Percentiles rank a stretch among this genome's conserved stretches.
Evolutionary conservation across 2,888 invertebrate genomes (phyloP).

Genomic region (Ypsolopha sequella): DNA sequence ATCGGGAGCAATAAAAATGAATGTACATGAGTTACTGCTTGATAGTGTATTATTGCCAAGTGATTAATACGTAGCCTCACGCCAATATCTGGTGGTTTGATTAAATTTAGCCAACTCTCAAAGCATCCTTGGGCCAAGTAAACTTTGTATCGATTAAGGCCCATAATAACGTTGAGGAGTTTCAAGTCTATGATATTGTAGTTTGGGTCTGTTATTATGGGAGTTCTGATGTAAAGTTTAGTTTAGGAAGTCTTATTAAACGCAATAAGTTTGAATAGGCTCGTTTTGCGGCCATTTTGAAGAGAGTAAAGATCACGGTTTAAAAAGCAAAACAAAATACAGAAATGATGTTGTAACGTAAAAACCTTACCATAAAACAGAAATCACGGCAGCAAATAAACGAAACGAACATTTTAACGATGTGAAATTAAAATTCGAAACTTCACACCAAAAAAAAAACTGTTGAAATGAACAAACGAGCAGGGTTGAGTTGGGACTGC

Average conservation of each 20-base stretch:
- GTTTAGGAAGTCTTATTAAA: no score
- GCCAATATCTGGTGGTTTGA: constrained; percentile 54
- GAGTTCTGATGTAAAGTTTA: no score
- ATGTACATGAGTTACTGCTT: no score
- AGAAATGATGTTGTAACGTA: no score
- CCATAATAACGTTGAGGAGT: constrained; percentile 30
- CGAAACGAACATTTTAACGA: neutral
- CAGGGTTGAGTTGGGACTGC: constrained; percentile 14
- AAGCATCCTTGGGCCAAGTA: constrained; percentile 14
- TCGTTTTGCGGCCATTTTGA: no score
- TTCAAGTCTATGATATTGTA: neutral
- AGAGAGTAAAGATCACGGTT: no score
- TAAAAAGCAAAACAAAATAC: no score
- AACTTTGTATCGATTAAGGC: constrained; percentile 51
- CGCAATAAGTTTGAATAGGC: no score
- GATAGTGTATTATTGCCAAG: constrained; percentile 13
- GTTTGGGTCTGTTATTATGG: no score
- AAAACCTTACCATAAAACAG: no score
- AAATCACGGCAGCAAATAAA: no score
- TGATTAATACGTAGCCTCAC: constrained; percentile 39
- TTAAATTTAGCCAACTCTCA: constrained; percentile 30
- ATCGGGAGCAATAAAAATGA: no score
- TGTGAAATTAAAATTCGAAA: constrained; percentile 19
- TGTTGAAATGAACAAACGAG: constrained; percentile 24
- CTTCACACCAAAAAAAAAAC: neutral